These are phyloP conservation scores for Actinemys pallida DNA, from an alignment of 2,113 vertebrate species.

Conservation along the genomic window DNA sequence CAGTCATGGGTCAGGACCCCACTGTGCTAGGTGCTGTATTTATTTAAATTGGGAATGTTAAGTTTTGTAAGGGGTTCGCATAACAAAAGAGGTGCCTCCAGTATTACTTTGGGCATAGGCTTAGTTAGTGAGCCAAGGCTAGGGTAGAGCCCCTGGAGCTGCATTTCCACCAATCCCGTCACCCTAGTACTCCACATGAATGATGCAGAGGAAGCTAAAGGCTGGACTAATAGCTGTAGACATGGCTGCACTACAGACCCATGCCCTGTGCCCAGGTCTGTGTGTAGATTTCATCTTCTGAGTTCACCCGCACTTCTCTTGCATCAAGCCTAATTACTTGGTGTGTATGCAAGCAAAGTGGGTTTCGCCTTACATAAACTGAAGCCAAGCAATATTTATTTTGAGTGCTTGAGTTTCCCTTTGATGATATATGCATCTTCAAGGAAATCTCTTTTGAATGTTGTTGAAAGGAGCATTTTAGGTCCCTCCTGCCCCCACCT, in stretches of 20 bases:
- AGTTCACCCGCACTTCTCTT: neutral
- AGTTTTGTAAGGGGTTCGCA: neutral
- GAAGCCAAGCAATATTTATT: neutral
- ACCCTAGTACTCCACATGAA: neutral
- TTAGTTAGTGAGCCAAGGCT: neutral
- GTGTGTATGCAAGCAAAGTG: neutral
- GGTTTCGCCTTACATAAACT: neutral
- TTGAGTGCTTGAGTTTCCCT: neutral
- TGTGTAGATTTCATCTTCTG: neutral
- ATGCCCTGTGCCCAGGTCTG: neutral
- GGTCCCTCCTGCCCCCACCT: neutral
- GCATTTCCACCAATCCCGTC: neutral
- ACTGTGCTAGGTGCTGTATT: neutral
- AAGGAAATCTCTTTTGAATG: slow-evolving; percentile 28
- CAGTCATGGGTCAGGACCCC: neutral
- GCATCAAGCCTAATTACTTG: neutral
- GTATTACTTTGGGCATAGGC: no score
- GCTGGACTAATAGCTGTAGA: neutral
- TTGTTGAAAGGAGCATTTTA: slow-evolving; percentile 24
- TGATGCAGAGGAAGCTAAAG: neutral
- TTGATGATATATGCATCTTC: neutral
- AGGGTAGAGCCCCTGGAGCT: neutral
- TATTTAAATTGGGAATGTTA: neutral
- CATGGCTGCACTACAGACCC: neutral
- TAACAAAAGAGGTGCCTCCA: neutral